Percentiles rank a stretch among this genome's conserved stretches.
Evolutionary conservation across 1,140 invertebrate genomes (phyloP).

Genomic region (Hirudo medicinalis): DNA sequence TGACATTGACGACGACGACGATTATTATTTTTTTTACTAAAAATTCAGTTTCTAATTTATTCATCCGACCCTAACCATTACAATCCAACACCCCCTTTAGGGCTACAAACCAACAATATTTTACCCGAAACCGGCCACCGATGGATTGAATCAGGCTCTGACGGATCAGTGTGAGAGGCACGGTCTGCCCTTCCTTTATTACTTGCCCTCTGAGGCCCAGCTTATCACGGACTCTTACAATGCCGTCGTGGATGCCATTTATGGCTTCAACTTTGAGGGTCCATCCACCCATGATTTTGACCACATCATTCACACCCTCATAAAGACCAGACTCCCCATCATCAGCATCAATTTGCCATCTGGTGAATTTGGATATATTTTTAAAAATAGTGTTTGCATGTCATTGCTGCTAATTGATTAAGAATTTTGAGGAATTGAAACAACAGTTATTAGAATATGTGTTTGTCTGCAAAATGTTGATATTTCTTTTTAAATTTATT

Average conservation of each 20-base stretch:
- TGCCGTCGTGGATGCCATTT: constrained; percentile 64
- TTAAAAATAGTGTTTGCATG: background rate
- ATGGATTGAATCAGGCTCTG: constrained; percentile 69
- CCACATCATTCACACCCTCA: constrained; percentile 52
- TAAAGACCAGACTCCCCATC: constrained; percentile 53
- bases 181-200: constrained; percentile 59
- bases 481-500: background rate
- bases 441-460: too few species aligned
- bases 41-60: background rate
- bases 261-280: constrained; percentile 87
- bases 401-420: too few species aligned
- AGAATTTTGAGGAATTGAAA: too few species aligned
- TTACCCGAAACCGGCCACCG: constrained; percentile 77
- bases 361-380: constrained; percentile 34
- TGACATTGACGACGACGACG: too few species aligned
- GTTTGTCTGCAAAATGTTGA: too few species aligned
- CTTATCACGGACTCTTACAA: constrained; percentile 38
- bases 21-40: background rate
- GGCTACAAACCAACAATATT: constrained; percentile 70
- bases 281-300: constrained; percentile 66
- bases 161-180: constrained; percentile 66
- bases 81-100: constrained; percentile 29
- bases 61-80: background rate
- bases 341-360: constrained; percentile 93
- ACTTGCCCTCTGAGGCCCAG: constrained; percentile 46